These are phyloP conservation scores for Mirza zaza DNA, from an alignment of 2,113 vertebrate genomes.

Conservation along the genomic window DNA sequence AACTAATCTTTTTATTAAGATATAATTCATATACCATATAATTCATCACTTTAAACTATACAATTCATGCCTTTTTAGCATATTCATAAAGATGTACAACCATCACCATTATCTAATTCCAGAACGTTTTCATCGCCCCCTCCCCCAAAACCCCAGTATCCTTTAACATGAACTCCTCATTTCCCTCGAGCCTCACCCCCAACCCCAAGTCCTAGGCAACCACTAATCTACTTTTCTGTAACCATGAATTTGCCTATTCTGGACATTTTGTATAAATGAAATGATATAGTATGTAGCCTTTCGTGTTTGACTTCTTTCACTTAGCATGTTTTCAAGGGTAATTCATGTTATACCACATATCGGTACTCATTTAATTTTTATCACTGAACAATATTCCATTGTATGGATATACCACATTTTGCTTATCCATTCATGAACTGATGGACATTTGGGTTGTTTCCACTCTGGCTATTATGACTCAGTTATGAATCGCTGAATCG, in stretches of 20 bases:
- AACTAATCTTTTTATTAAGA: background rate
- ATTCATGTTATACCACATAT: background rate
- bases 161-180: background rate
- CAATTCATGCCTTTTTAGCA: background rate
- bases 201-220: background rate
- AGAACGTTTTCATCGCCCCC: background rate
- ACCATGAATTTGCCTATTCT: background rate
- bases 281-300: background rate
- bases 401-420: background rate
- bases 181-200: background rate
- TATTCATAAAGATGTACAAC: background rate
- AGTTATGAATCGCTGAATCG: background rate
- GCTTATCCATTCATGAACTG: background rate
- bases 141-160: background rate
- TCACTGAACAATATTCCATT: background rate
- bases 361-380: background rate
- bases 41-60: background rate
- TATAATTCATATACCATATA: background rate
- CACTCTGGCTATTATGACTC: background rate
- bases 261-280: background rate
- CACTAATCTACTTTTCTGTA: background rate
- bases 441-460: background rate
- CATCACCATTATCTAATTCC: background rate
- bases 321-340: background rate
- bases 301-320: background rate